These are phyloP conservation scores for Carassius carassius DNA, from an alignment of 2,113 vertebrate species.

Conservation along the genomic window DNA sequence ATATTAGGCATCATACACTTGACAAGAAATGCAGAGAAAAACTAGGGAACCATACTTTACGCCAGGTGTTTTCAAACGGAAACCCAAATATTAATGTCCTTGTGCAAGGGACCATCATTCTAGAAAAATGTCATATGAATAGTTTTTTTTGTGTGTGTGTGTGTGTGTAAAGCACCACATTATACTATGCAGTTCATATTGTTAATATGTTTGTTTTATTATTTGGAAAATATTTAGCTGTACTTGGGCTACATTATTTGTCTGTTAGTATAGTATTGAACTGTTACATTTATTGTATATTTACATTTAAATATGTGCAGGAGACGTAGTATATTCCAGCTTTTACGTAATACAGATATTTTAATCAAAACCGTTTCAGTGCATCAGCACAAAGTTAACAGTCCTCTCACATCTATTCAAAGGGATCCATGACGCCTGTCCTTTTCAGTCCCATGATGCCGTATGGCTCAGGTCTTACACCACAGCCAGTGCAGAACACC, in stretches of 20 bases:
- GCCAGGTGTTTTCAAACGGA: neutral
- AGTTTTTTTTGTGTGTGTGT: neutral
- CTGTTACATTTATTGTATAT: too few species aligned
- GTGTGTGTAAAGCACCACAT: neutral
- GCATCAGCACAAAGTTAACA: neutral
- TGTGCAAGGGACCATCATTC: neutral
- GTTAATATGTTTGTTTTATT: too few species aligned
- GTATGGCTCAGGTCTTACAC: slow-evolving; percentile 93
- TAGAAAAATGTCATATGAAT: neutral
- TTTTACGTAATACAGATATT: neutral
- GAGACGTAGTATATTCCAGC: neutral
- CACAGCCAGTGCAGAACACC: slow-evolving; percentile 91
- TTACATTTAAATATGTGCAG: neutral
- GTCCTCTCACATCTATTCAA: neutral
- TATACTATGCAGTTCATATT: neutral
- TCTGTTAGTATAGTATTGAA: too few species aligned
- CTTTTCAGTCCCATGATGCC: slow-evolving; percentile 99
- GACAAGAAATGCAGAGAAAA: neutral
- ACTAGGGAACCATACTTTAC: too few species aligned
- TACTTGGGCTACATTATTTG: too few species aligned
- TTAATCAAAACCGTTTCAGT: neutral
- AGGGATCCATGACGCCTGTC: slow-evolving; percentile 95
- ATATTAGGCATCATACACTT: neutral
- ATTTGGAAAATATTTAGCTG: too few species aligned
- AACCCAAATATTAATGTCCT: neutral